These are phyloP conservation scores for Peromyscus leucopus DNA, from an alignment of 2,113 vertebrate species.

Conservation along the genomic window DNA sequence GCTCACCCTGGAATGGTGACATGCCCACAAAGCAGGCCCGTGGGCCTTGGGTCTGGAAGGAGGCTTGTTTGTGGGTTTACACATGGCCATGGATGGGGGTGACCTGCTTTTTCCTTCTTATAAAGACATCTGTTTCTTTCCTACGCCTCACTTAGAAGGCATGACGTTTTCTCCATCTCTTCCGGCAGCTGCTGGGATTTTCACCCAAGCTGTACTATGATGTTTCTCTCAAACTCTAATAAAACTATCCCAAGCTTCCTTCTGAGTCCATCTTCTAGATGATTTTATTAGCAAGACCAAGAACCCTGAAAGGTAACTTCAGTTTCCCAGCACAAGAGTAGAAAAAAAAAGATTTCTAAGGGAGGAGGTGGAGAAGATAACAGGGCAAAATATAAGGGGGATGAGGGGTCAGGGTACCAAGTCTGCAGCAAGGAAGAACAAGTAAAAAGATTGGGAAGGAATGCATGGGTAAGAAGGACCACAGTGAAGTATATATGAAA, in stretches of 20 bases:
- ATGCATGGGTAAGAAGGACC: rapidly evolving
- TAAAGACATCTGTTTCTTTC: not conserved
- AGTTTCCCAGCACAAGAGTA: not conserved
- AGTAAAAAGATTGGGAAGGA: too few relatives aligned
- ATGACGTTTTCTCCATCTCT: not conserved
- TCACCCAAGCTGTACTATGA: not conserved
- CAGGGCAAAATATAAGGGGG: not conserved
- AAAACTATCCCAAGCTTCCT: not conserved
- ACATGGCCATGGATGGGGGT: not conserved
- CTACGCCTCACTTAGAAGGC: not conserved
- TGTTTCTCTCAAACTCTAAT: not conserved
- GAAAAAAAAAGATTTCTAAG: not conserved
- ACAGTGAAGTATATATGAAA: not conserved
- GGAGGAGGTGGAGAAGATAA: too few relatives aligned
- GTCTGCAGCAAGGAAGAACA: not conserved
- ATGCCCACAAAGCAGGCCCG: not conserved
- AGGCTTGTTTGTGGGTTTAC: not conserved
- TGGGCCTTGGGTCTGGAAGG: too few relatives aligned
- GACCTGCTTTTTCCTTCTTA: not conserved
- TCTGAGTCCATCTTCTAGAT: not conserved
- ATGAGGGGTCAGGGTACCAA: rapidly evolving
- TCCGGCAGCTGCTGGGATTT: too few relatives aligned
- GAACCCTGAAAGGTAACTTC: not conserved
- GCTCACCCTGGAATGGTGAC: not conserved
- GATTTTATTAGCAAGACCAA: too few relatives aligned